Percentiles rank a stretch among this genome's conserved stretches.
Evolutionary conservation across 2,888 invertebrate genomes (phyloP).

Genomic region (Ditula angustiorana): DNA sequence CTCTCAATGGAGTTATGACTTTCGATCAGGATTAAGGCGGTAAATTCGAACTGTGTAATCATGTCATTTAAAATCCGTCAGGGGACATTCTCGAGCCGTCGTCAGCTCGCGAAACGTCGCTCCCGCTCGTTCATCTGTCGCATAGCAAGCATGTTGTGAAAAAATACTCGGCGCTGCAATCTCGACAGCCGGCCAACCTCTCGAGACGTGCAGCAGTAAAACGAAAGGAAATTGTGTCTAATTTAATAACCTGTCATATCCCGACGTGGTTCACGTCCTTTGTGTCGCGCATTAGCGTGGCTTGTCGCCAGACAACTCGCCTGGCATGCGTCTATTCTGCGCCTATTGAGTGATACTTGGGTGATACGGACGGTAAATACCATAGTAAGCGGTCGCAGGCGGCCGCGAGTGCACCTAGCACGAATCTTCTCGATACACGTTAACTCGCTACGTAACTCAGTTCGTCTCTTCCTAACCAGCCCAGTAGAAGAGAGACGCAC

Average conservation of each 20-base stretch:
- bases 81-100: not conserved
- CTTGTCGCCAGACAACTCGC: not conserved
- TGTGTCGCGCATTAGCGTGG: not conserved
- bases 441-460: too few relatives aligned
- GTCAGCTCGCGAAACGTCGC: too few relatives aligned
- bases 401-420: too few relatives aligned
- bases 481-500: too few relatives aligned
- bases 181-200: not conserved
- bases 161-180: not conserved
- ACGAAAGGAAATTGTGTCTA: conserved; percentile 18
- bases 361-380: not conserved
- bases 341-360: too few relatives aligned
- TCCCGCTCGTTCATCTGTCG: too few relatives aligned
- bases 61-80: not conserved
- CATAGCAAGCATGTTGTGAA: not conserved
- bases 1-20: not conserved
- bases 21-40: not conserved
- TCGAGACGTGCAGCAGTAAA: not conserved
- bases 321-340: not conserved
- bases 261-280: not conserved
- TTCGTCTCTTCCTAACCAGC: too few relatives aligned
- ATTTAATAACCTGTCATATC: conserved; percentile 17
- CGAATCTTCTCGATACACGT: too few relatives aligned
- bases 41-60: not conserved
- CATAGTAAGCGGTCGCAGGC: not conserved